Conservation (phyloP, 2,888 invertebrate genomes). For the Mythimna lalbum region DNA sequence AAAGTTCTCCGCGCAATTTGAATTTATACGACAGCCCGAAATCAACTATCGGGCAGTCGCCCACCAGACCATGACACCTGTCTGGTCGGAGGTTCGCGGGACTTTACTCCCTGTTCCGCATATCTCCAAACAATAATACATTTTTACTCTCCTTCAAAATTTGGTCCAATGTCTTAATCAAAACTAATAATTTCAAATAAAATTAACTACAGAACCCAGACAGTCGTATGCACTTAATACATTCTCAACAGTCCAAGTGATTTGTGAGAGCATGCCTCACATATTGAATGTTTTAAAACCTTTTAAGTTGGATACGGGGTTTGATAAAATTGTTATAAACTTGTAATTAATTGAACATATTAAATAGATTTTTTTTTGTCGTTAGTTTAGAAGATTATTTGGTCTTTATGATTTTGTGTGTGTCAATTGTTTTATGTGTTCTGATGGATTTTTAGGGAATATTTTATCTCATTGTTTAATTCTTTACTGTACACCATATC, state of each 20-base stretch:
- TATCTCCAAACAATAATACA: fast-evolving
- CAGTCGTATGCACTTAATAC: slow-evolving; percentile 36
- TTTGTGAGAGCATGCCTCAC: slow-evolving; percentile 80
- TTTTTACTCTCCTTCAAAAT: neutral
- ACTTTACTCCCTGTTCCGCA: too few species aligned
- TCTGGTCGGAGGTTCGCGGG: too few species aligned
- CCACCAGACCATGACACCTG: too few species aligned
- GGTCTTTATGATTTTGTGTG: slow-evolving; percentile 20
- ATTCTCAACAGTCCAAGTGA: slow-evolving; percentile 71
- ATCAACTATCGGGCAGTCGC: too few species aligned
- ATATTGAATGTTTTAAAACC: slow-evolving; percentile 88
- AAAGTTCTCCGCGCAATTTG: too few species aligned
- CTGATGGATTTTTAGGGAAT: neutral
- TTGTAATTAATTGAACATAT: slow-evolving; percentile 85
- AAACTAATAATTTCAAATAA: neutral
- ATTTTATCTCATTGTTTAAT: too few species aligned
- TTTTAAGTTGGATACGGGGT: slow-evolving; percentile 80
- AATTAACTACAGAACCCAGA: slow-evolving; percentile 63
- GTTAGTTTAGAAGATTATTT: slow-evolving; percentile 34
- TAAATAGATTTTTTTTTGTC: slow-evolving; percentile 72
- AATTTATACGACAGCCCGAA: too few species aligned
- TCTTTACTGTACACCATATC: too few species aligned
- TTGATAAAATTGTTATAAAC: slow-evolving; percentile 84
- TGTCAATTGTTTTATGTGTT: slow-evolving; percentile 27
- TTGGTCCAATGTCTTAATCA: neutral